A percentile compares a stretch with the other conserved stretches of the same genome.
phyloP scores from a whole-genome alignment of 2,113 vertebrate species.

The Chroicocephalus ridibundus region DNA sequence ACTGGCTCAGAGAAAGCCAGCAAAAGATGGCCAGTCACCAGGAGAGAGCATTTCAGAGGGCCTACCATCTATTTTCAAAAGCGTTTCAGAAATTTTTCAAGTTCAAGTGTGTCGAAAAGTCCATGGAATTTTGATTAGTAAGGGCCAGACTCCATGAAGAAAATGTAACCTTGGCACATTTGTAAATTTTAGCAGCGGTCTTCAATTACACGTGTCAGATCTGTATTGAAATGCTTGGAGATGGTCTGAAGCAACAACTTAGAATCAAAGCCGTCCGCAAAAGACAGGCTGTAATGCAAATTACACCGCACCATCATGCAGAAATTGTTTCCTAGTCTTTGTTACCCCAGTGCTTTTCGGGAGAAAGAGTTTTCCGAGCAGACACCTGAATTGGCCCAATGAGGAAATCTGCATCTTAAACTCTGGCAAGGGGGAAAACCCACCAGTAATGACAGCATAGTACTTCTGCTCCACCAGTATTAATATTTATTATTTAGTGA shows the following conservation, averaged over 20 bases:
- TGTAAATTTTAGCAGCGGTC: not conserved
- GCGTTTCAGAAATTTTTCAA: not conserved
- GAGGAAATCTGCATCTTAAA: not conserved
- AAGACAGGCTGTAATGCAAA: not conserved
- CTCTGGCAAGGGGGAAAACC: not conserved
- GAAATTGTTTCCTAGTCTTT: not conserved
- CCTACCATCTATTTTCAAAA: not conserved
- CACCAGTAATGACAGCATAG: not conserved
- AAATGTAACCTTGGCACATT: not conserved
- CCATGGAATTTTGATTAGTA: not conserved
- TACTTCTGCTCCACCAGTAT: not conserved
- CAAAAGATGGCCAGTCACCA: not conserved
- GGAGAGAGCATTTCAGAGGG: not conserved
- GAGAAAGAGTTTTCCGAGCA: not conserved
- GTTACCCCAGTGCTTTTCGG: not conserved
- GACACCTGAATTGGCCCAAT: accelerated
- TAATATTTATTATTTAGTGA: not conserved
- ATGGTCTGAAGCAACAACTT: not conserved
- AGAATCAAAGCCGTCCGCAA: not conserved
- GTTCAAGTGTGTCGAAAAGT: not conserved
- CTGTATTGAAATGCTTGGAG: not conserved
- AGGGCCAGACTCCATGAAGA: not conserved
- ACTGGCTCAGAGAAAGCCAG: not conserved
- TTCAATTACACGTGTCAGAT: not conserved
- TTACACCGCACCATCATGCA: not conserved